These are phyloP conservation scores for Parasteatoda lunata DNA, from an alignment of 2,888 invertebrate species.

Conservation along the genomic window DNA sequence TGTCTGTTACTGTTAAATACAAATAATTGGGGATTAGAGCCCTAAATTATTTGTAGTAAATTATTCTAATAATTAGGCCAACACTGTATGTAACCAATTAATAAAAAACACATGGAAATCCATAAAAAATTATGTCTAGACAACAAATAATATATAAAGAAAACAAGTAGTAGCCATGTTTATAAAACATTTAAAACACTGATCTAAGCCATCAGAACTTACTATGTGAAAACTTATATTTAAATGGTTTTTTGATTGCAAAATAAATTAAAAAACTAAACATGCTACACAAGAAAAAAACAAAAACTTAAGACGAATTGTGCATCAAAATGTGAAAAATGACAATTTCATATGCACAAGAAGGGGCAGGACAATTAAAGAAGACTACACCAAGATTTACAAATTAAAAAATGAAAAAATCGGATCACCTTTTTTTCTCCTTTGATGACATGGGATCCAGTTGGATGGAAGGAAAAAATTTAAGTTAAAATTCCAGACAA, in stretches of 20 bases:
- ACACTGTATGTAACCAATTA: too few relatives aligned
- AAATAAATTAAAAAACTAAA: background rate
- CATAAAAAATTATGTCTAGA: too few relatives aligned
- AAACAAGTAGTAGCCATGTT: too few relatives aligned
- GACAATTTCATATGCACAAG: slow-evolving; percentile 18
- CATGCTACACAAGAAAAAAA: slow-evolving; percentile 20
- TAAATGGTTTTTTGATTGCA: background rate
- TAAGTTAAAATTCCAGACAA: slow-evolving; percentile 55
- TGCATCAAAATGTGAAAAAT: slow-evolving; percentile 7
- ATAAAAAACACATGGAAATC: too few relatives aligned
- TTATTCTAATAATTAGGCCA: too few relatives aligned
- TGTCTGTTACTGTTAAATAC: too few relatives aligned
- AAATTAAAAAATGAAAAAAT: slow-evolving; percentile 44
- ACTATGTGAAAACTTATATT: too few relatives aligned
- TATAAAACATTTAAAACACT: too few relatives aligned
- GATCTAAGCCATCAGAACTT: too few relatives aligned
- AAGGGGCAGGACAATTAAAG: slow-evolving; percentile 45
- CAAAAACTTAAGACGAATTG: background rate
- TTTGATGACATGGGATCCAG: slow-evolving; percentile 69
- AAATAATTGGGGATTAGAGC: too few relatives aligned
- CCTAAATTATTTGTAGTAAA: too few relatives aligned
- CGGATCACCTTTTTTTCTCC: slow-evolving; percentile 71
- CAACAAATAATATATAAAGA: too few relatives aligned
- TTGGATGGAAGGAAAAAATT: slow-evolving; percentile 69
- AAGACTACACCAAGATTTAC: slow-evolving; percentile 65